phyloP scores from a whole-genome alignment of 2,888 invertebrate genomes.

The Mesorhabditis belari region DNA sequence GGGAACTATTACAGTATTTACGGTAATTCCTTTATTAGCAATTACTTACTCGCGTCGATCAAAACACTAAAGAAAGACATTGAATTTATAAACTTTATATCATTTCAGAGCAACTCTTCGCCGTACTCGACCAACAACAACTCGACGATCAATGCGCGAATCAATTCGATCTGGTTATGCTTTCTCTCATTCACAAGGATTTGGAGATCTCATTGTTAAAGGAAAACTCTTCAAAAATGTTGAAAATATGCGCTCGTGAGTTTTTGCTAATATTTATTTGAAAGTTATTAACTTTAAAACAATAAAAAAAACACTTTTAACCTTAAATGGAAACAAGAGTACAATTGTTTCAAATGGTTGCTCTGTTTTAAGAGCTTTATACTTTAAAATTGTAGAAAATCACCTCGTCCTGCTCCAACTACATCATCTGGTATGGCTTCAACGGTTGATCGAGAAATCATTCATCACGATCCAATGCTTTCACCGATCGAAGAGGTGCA shows the following conservation, averaged over 20 bases:
- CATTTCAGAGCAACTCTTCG: conserved; percentile 27
- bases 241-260: conserved; percentile 14
- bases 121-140: conserved; percentile 59
- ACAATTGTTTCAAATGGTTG: no score
- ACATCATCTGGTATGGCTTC: neutral
- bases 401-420: neutral
- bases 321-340: no score
- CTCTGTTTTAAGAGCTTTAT: no score
- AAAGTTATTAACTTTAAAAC: neutral
- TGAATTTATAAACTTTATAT: no score
- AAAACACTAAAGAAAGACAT: no score
- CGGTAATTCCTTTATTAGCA: no score
- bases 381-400: no score
- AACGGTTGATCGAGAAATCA: neutral
- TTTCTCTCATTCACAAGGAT: conserved; percentile 95
- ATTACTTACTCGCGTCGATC: no score
- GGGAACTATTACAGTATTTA: no score
- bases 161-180: conserved; percentile 94
- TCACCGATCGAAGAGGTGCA: neutral
- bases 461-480: neutral
- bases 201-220: conserved; percentile 83
- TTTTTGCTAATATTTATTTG: neutral
- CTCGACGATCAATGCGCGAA: conserved; percentile 73
- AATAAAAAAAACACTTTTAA: no score
- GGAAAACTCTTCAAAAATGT: conserved; percentile 51